These are phyloP conservation scores for Lathamus discolor DNA, from an alignment of 2,113 vertebrate genomes.

Conservation along the genomic window DNA sequence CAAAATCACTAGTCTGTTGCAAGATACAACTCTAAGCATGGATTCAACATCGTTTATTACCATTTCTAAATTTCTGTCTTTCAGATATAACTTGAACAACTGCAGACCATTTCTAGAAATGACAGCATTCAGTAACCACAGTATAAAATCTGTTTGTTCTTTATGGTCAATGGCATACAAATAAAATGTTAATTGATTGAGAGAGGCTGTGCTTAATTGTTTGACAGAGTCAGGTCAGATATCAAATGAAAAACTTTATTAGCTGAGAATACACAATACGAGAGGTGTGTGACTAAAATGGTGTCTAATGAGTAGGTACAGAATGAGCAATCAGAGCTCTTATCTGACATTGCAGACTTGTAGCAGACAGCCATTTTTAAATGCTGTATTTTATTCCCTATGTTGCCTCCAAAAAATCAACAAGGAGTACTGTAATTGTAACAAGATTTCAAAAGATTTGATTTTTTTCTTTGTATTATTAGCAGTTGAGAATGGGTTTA, in stretches of 20 bases:
- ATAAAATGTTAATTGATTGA: not conserved
- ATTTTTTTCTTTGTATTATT: not conserved
- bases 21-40: not conserved
- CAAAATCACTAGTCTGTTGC: not conserved
- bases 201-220: not conserved
- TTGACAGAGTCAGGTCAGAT: not conserved
- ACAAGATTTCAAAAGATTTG: not conserved
- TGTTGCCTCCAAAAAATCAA: not conserved
- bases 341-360: not conserved
- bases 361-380: not conserved
- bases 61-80: not conserved
- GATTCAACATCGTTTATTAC: not conserved
- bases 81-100: not conserved
- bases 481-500: not conserved
- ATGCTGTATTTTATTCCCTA: not conserved
- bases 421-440: not conserved
- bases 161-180: not conserved
- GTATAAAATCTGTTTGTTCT: not conserved
- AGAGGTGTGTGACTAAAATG: not conserved
- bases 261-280: not conserved
- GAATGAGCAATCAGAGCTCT: not conserved
- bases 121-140: not conserved
- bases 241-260: not conserved
- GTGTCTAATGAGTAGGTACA: not conserved
- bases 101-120: not conserved